phyloP scores from a whole-genome alignment of 2,113 vertebrate genomes.

The Rhizomys pruinosus region DNA sequence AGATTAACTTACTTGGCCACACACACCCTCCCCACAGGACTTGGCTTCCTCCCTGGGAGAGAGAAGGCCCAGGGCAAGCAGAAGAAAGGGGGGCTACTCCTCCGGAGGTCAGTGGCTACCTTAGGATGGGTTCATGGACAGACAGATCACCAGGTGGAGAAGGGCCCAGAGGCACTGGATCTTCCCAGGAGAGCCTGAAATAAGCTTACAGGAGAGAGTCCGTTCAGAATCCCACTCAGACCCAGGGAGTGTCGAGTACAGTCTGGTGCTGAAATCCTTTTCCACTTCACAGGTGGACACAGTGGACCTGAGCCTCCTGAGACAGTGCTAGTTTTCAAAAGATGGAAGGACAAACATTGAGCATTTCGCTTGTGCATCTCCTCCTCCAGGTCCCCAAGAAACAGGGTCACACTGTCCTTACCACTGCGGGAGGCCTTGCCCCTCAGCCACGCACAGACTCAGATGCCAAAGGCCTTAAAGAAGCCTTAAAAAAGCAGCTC shows the following conservation, averaged over 20 bases:
- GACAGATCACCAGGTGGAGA: neutral
- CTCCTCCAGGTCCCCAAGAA: neutral
- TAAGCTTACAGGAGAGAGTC: neutral
- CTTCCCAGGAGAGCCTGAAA: neutral
- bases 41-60: neutral
- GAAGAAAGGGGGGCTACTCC: neutral
- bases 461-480: neutral
- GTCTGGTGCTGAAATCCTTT: neutral
- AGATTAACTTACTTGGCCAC: conserved; percentile 39
- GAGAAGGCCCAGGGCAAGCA: conserved; percentile 6
- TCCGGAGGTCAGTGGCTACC: neutral
- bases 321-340: neutral
- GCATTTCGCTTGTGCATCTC: neutral
- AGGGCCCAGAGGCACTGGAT: neutral
- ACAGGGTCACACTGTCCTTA: neutral
- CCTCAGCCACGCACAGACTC: neutral
- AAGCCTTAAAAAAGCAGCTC: conserved; percentile 8
- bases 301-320: neutral
- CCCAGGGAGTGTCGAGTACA: neutral
- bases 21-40: neutral
- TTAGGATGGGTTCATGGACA: neutral
- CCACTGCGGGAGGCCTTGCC: neutral
- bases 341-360: rapidly evolving
- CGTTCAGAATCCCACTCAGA: neutral
- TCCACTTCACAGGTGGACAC: neutral